Base-by-base conservation (phyloP, 2,113 vertebrate genomes). In the Xyliphius kryptos region DNA sequence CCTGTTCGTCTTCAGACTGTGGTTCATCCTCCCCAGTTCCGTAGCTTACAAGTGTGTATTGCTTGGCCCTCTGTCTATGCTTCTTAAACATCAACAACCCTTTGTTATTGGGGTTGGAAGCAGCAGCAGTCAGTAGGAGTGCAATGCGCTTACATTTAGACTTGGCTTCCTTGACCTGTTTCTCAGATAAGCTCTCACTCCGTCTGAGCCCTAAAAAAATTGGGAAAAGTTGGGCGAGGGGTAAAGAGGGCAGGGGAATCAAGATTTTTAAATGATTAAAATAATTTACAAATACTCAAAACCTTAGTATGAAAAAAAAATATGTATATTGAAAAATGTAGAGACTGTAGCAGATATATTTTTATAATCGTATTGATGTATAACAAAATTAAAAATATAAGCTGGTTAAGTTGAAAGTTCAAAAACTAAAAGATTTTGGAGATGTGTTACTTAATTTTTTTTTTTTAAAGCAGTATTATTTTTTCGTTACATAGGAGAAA, bases 71-170 rank as follows among this genome's bases (percentile, higher is more conserved):
- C 77, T 92, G 91, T 12, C 92, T 91, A 43, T 93, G 91, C 82
- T 91, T 95, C 85, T 96, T 97, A 85, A 97, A 98, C 95, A 98
- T 97, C 87, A 97, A 91, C 86, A 95, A 88, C 79, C 96, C 96
- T 77, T 93, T 95, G 83, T 96, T 97, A 72, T 90, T 91, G 80
- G 95, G 92, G 72, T 94, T 93, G 74, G 91, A 88, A 26, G 92
- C 89, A 54, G 91, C 89, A 0, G 91, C 90, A 0, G 92, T 92
- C 38, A 98, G 88, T 60, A 98, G 90, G 15, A 96, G 86, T 36
- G 96, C 96, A 70, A 99, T 98, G 63, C 92, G 97, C 78, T 95
- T 96, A 89, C 96, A 98, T 92, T 95, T 95, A 85, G 93, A 97
- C 79, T 95, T 97, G 51, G 91, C 93, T 82, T 99, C 96, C 75